Base-by-base conservation (phyloP, 2,888 invertebrate genomes). In the Nemotelus pantherinus region DNA sequence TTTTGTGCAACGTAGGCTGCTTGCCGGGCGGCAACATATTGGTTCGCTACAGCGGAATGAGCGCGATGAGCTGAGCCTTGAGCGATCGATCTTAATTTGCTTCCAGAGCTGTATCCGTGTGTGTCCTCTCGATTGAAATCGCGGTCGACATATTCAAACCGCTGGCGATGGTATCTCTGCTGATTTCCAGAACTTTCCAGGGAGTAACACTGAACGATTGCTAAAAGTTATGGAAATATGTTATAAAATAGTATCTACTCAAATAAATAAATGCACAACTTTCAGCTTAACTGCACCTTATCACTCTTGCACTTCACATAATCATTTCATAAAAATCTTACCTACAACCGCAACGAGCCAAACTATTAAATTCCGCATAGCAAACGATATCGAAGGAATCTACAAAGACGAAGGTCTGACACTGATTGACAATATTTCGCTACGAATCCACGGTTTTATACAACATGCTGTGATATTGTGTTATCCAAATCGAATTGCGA, bases 1-100 rank as follows among this genome's bases (percentile, higher is more conserved):
- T 93, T 94, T 87, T 94, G 93, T 0, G 94, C 94, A 6, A 93
- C 83, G 82, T 92, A 94, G 0, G 94, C 94, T 0, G 94, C 94
- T 85, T 94, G 94, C 78, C 92, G 91, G 0, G 92, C 94, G 0
- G 94, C 94, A 0, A 92, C 91, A 72, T 92, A 91, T 83, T 94
- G 94, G 83, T 92, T 93, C 55, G 89, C 88, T 5, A 91, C 89
- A n/a, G 93, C 93, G 71, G 91, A 92, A 81, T 92, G 92, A 0
- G 94, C 94, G 84, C 93, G 92, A 83, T 93, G 92, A 0, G 93
- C 94, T 0, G 94, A 94, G 0, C 92, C 93, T 71, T 92, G 91
- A 3, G 93, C 93, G 78, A 93, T 93, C 44, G 92, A 92, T 80
- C 93, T 89, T 57, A 94, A 85, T 0, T 93, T 93, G 79, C 93